phyloP scores from a whole-genome alignment of 2,113 vertebrate genomes.

The Hystrix brachyura region DNA sequence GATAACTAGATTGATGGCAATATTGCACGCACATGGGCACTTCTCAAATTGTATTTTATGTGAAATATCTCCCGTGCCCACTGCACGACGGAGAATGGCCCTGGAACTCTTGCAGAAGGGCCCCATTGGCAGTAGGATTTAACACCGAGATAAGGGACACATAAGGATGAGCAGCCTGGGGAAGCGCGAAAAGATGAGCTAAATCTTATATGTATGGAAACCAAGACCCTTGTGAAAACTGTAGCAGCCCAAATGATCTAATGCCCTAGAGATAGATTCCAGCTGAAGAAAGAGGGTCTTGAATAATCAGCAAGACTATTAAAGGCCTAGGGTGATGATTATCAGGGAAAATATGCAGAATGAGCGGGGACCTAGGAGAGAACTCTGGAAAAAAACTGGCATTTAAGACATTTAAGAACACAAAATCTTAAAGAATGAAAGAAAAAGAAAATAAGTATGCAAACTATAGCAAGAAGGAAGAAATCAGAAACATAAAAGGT shows the following conservation, averaged over 20 bases:
- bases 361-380: not conserved
- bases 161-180: not conserved
- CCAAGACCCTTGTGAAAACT: not conserved
- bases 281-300: not conserved
- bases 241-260: not conserved
- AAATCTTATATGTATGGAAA: not conserved
- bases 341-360: not conserved
- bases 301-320: not conserved
- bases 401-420: conserved; percentile 10
- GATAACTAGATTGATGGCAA: not conserved
- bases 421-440: not conserved
- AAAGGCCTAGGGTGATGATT: not conserved
- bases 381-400: not conserved
- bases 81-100: not conserved
- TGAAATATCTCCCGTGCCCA: not conserved
- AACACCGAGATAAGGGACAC: not conserved
- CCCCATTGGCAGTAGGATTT: too few species aligned
- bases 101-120: not conserved
- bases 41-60: not conserved
- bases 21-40: not conserved
- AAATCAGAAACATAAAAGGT: not conserved
- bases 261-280: not conserved
- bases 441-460: not conserved
- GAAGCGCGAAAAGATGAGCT: not conserved
- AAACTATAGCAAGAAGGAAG: not conserved